phyloP scores from a whole-genome alignment of 2,888 invertebrate species.

The Andrena bicolor region DNA sequence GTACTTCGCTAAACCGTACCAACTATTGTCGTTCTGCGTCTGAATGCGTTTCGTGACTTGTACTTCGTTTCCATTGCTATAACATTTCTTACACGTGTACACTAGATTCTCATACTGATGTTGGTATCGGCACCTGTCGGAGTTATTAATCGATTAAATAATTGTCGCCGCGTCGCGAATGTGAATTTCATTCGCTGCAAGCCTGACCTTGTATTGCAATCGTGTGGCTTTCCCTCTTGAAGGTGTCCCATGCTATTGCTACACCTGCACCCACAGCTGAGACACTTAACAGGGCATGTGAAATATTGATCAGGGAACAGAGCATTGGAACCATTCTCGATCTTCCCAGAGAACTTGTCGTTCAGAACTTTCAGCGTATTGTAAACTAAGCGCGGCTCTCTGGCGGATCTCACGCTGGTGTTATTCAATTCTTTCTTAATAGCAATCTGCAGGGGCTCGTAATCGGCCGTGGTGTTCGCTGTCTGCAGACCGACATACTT shows the following conservation, averaged over 20 bases:
- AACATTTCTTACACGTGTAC: constrained; percentile 89
- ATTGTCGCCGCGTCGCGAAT: neutral
- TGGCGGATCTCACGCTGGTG: constrained; percentile 89
- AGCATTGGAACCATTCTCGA: constrained; percentile 87
- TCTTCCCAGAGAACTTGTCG: constrained; percentile 90
- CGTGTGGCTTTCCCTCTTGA: constrained; percentile 88
- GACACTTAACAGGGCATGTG: constrained; percentile 90
- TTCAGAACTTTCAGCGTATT: constrained; percentile 90
- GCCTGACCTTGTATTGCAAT: constrained; percentile 82
- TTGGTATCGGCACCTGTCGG: constrained; percentile 87
- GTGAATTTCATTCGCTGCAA: neutral
- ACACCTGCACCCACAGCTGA: constrained; percentile 89
- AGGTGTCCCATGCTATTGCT: constrained; percentile 89
- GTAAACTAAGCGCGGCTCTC: constrained; percentile 89
- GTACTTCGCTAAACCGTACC: constrained; percentile 90
- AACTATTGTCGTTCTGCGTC: constrained; percentile 85
- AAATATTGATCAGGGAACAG: constrained; percentile 93
- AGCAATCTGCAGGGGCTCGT: constrained; percentile 86
- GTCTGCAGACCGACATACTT: constrained; percentile 89
- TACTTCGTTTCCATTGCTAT: constrained; percentile 87
- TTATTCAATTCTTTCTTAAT: constrained; percentile 89
- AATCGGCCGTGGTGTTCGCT: constrained; percentile 87
- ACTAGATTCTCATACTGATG: constrained; percentile 91
- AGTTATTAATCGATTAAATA: constrained; percentile 7
- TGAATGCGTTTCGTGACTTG: constrained; percentile 87